Evolutionary conservation across 2,113 vertebrate genomes (phyloP).

Genomic region (Natator depressus): DNA sequence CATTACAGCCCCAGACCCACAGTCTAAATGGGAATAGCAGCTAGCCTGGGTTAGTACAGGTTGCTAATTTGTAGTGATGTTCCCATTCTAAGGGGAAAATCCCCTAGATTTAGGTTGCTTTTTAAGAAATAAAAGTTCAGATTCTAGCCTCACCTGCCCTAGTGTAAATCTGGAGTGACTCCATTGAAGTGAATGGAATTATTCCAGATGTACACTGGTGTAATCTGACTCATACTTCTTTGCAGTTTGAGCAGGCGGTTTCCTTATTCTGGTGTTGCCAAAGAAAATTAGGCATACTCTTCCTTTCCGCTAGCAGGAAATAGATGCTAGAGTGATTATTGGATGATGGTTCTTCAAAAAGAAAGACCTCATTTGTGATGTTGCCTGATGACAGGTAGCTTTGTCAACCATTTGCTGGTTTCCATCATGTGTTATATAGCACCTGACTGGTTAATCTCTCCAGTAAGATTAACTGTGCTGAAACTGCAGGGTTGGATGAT

Average conservation of each 20-base stretch:
- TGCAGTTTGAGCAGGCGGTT: not conserved
- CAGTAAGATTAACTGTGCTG: not conserved
- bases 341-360: not conserved
- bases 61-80: not conserved
- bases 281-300: not conserved
- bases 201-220: rapidly evolving
- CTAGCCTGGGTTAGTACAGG: rapidly evolving
- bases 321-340: not conserved
- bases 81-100: not conserved
- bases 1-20: not conserved
- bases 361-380: not conserved
- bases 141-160: not conserved
- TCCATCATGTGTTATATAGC: not conserved
- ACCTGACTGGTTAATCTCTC: not conserved
- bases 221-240: not conserved
- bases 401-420: not conserved
- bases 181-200: not conserved
- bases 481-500: not conserved
- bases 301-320: not conserved
- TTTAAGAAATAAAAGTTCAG: not conserved
- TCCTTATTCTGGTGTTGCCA: not conserved
- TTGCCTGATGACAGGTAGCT: not conserved
- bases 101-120: not conserved
- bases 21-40: rapidly evolving
- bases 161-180: not conserved